Evolutionary conservation across 1,140 invertebrate genomes (phyloP).

Genomic region (Cryptotermes secundus): DNA sequence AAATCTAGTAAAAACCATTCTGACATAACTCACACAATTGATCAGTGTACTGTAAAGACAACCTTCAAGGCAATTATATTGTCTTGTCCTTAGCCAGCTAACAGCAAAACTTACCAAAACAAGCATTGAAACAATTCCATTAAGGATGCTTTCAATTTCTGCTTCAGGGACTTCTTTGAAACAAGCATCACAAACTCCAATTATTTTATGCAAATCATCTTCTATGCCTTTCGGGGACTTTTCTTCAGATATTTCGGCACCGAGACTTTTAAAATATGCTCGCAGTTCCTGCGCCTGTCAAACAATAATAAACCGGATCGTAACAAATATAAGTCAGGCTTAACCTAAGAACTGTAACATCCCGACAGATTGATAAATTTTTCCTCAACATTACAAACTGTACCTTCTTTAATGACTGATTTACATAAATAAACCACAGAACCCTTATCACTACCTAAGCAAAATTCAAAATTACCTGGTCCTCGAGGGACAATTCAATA

Average conservation of each 20-base stretch:
- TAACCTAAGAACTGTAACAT: not conserved
- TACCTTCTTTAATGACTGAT: too few relatives aligned
- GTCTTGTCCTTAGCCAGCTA: too few relatives aligned
- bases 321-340: constrained; percentile 4
- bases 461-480: constrained; percentile 21
- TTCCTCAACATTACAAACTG: not conserved
- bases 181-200: constrained; percentile 88
- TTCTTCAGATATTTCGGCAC: constrained; percentile 89
- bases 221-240: constrained; percentile 86
- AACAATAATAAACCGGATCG: constrained; percentile 26
- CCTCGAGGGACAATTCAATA: constrained; percentile 29
- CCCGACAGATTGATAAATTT: not conserved
- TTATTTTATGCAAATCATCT: constrained; percentile 92
- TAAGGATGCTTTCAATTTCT: constrained; percentile 80
- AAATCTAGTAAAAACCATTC: too few relatives aligned
- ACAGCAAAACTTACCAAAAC: constrained; percentile 64
- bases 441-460: not conserved
- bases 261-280: constrained; percentile 84
- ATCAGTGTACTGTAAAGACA: too few relatives aligned
- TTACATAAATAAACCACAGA: too few relatives aligned
- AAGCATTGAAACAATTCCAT: constrained; percentile 92
- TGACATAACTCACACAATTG: too few relatives aligned
- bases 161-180: constrained; percentile 81
- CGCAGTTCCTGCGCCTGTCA: constrained; percentile 82
- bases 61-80: too few relatives aligned